These are phyloP conservation scores for Boleophthalmus pectinirostris DNA, from an alignment of 2,113 vertebrate species.

Conservation along the genomic window DNA sequence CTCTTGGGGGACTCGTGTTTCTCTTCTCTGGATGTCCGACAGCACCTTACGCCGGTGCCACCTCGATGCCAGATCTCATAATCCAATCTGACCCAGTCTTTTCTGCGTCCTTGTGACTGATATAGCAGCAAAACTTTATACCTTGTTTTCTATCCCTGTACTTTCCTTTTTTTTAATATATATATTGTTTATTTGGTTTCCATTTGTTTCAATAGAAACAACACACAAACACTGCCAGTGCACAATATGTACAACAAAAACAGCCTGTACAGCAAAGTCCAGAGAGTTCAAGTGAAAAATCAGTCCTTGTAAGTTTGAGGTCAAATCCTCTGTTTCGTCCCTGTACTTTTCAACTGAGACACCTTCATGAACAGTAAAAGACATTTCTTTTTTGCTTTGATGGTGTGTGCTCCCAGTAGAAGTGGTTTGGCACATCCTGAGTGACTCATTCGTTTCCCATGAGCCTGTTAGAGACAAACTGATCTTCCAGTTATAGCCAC, in stretches of 20 bases:
- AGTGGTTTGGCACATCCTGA: slow-evolving; percentile 20
- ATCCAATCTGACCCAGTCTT: slow-evolving; percentile 28
- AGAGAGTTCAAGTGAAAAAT: no score
- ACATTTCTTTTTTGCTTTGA: slow-evolving; percentile 5
- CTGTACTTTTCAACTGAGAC: slow-evolving; percentile 6
- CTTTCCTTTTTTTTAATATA: not conserved
- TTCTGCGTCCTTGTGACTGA: slow-evolving; percentile 23
- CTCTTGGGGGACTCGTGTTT: slow-evolving; percentile 55
- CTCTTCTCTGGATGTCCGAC: slow-evolving; percentile 17
- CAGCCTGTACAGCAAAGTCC: no score
- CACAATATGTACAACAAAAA: no score
- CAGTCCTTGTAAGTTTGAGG: no score
- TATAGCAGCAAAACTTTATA: not conserved
- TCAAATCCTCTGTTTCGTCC: not conserved
- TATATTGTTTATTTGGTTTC: no score
- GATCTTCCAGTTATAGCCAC: not conserved
- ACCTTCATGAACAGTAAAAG: slow-evolving; percentile 22
- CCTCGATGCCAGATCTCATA: slow-evolving; percentile 15
- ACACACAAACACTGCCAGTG: no score
- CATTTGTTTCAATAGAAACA: no score
- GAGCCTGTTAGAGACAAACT: slow-evolving; percentile 27
- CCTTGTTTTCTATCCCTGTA: not conserved
- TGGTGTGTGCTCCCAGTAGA: slow-evolving; percentile 2
- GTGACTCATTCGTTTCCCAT: slow-evolving; percentile 40
- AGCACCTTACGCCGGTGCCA: slow-evolving; percentile 24